These are phyloP conservation scores for Coleophora flavipennella DNA, from an alignment of 2,888 invertebrate species.

Conservation along the genomic window DNA sequence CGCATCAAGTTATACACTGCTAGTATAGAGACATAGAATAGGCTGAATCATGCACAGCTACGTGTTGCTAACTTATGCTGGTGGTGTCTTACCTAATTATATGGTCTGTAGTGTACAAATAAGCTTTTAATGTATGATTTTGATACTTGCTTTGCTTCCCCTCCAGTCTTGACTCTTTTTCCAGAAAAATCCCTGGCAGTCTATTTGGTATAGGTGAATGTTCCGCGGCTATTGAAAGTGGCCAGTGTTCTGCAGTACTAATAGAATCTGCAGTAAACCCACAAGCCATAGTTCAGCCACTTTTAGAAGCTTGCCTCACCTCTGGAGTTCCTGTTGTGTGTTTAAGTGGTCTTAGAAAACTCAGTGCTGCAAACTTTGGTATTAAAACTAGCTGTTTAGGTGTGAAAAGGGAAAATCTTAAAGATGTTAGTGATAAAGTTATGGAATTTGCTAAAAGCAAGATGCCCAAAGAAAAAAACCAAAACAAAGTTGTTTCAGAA, in stretches of 20 bases:
- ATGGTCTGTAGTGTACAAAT: no score
- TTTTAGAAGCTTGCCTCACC: constrained; percentile 40
- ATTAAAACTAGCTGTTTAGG: constrained; percentile 57
- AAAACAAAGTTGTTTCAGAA: constrained; percentile 2
- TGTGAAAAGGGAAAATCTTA: constrained; percentile 29
- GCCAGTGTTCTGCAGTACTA: constrained; percentile 43
- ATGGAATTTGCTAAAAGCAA: constrained; percentile 26
- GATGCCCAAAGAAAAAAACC: constrained; percentile 8
- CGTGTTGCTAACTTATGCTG: no score
- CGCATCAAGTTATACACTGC: no score
- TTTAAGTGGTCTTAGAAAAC: constrained; percentile 39
- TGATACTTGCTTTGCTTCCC: no score
- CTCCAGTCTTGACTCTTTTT: no score
- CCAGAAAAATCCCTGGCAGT: constrained; percentile 48
- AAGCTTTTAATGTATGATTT: no score
- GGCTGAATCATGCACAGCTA: no score
- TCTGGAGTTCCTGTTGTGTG: constrained; percentile 46
- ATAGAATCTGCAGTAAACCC: constrained; percentile 55
- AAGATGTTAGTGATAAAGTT: constrained; percentile 28
- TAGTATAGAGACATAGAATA: no score
- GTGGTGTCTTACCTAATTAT: no score
- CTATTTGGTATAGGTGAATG: constrained; percentile 56
- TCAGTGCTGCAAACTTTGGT: constrained; percentile 39
- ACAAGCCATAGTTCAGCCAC: constrained; percentile 48
- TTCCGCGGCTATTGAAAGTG: constrained; percentile 25